Conservation (phyloP, 2,888 invertebrate genomes). For the Pristionchus mayeri region DNA sequence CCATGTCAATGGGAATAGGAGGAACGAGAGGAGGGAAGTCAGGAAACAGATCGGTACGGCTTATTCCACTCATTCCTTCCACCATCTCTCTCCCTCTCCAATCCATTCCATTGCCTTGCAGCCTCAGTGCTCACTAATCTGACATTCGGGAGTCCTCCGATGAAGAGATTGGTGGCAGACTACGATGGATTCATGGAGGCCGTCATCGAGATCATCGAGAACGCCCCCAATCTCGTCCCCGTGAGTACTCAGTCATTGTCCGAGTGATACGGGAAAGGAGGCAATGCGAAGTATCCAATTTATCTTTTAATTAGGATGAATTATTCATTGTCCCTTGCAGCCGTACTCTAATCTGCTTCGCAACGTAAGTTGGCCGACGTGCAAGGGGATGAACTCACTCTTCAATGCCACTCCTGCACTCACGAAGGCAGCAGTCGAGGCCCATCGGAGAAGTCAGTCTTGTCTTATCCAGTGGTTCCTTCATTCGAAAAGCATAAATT, state of each 20-base stretch:
- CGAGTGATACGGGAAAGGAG: not conserved
- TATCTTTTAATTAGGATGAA: too few species aligned
- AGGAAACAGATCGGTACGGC: slow-evolving; percentile 45
- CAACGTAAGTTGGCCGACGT: slow-evolving; percentile 42
- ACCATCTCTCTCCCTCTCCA: too few species aligned
- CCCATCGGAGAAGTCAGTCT: not conserved
- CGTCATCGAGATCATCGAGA: not conserved
- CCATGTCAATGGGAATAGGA: slow-evolving; percentile 1
- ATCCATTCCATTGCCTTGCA: not conserved
- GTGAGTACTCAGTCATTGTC: not conserved
- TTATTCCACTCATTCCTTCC: not conserved
- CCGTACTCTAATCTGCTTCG: slow-evolving; percentile 48
- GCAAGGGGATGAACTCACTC: slow-evolving; percentile 32
- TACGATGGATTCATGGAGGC: slow-evolving; percentile 30
- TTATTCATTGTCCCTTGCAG: not conserved
- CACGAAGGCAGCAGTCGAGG: slow-evolving; percentile 37
- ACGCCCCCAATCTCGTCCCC: slow-evolving; percentile 46
- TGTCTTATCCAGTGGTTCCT: not conserved
- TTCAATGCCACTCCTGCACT: slow-evolving; percentile 29
- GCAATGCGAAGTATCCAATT: not conserved
- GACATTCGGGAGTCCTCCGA: slow-evolving; percentile 28
- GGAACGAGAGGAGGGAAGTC: slow-evolving; percentile 48
- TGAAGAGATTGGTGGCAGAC: slow-evolving; percentile 20
- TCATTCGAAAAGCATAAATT: too few species aligned
- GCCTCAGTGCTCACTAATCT: slow-evolving; percentile 47